Evolutionary conservation across 2,797 vertebrate species (phyloP), one percentile per base, ranked within the genome.

Genomic region (Jordanella pulchra): DNA sequence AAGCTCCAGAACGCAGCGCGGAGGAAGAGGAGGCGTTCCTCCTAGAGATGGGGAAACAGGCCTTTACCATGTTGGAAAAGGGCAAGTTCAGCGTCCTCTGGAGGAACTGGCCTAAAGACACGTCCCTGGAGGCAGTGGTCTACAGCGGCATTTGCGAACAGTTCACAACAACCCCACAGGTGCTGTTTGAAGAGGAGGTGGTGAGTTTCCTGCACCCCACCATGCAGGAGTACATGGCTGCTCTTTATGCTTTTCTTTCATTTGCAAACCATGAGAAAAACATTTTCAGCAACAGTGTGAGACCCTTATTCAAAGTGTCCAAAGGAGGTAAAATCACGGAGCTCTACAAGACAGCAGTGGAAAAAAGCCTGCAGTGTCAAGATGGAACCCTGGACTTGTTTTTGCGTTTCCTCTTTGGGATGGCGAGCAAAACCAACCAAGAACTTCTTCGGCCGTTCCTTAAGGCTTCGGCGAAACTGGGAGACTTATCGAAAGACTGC

Each of bases 201-300:
- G 7, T 91, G 50, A 88, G 87, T 76, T 95, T 95, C 7, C 70
- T 94, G 70, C 94, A 95, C 76, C 91, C 92, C 44, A 94, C 92
- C 14, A 18, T 95, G 74, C 94, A 95, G 76, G 94, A 95, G 75
- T 94, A 93, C 84, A 61, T 95, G 23, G 93, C 94, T 5, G 93
- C 94, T 39, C 89, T 95, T 12, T 93, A 94, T 35, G 91, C 44
- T 1, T 92, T 92, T 63, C 83, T 93, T 44, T 71, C 75, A 27
- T 93, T 84, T 7, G 85, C 35, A 50, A 91, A 90, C 61, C 72
- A 83, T 0, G 89, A 86, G 0, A 91, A 88, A 75, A 93, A 90
- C 27, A 2, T 85, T 70, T 73, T 94, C 14, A 90, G 91, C 3
- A 65, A 67, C 23, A 69, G 75, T 0, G 5, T 27, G 3, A 90